Base-by-base conservation (phyloP, 2,888 invertebrate genomes). In the Pseudanteris insignis region DNA sequence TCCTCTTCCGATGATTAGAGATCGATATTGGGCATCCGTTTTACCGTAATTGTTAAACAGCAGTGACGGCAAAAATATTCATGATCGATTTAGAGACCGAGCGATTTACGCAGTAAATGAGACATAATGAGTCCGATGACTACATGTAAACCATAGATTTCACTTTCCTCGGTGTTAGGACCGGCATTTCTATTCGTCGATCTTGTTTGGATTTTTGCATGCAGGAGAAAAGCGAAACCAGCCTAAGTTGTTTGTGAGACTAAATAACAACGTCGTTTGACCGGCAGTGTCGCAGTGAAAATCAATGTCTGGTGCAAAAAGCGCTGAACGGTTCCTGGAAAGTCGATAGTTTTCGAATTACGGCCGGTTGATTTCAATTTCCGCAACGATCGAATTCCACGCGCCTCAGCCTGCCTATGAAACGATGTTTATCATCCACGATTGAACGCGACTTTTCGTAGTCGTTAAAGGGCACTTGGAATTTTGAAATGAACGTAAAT, bases 161-260 rank as follows among this genome's bases (percentile, higher is more conserved):
- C 74, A 76, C 76, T 76, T 76, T 76, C 76, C 69, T 72, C 67
- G 68, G 67, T 65, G 67, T 47, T 57, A 63, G 64, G 67, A 69
- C 70, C 68, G 68, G 65, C 63, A 63, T 65, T 64, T 65, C 64
- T 63, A 66, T 63, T 61, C 59, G 53, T 57, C 64, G 66, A 28
- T 46, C 40, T 34, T 7, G 29, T 59, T 66, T 18, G 18, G 18
- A 4, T 18, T 18, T 63, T 54, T 63, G 55, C 59, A 37, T 12
- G 29, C 8, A 11, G 25, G 33, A 57, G 40, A 32, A 64, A 55
- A 55, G 47, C 50, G 29, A 57, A 24, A 41, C 38, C 2, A 8
- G 26, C 26, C 8, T n/a, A 37, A 57, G 30, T 33, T 46, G 46
- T 33, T 55, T 33, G 46, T 9, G 29, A 32, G 26, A 38, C 38